phyloP scores from a whole-genome alignment of 2,113 vertebrate species.

The Ochotona curzoniae region DNA sequence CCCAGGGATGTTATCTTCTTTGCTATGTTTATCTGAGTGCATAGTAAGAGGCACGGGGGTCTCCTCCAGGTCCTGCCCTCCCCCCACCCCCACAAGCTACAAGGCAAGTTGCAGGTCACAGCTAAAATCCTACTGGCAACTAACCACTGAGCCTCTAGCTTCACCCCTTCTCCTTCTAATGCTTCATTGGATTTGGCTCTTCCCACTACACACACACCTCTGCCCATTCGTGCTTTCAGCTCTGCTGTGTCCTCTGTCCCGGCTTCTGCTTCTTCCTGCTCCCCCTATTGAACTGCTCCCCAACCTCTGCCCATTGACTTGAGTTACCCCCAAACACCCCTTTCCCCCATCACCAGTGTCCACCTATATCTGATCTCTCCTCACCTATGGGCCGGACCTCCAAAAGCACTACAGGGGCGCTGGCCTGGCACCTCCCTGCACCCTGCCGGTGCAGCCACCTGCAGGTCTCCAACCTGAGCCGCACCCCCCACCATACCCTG shows the following conservation, averaged over 20 bases:
- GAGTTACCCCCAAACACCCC: background rate
- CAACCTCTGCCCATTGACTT: background rate
- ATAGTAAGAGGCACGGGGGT: background rate
- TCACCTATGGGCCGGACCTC: too few species aligned
- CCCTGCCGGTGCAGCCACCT: background rate
- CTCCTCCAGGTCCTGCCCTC: background rate
- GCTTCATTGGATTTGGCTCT: conserved; percentile 43
- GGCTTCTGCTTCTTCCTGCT: background rate
- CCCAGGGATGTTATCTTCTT: background rate
- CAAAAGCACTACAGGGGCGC: background rate
- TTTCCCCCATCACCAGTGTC: background rate
- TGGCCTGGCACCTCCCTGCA: background rate
- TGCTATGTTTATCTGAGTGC: background rate
- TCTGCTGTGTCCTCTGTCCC: conserved; percentile 33
- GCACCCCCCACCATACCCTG: too few species aligned
- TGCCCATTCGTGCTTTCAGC: conserved; percentile 33
- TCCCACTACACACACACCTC: background rate
- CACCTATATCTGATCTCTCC: background rate
- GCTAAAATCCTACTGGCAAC: background rate
- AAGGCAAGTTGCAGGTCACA: conserved; percentile 10
- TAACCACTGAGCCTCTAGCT: conserved; percentile 39
- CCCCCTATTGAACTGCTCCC: background rate
- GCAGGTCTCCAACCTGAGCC: too few species aligned
- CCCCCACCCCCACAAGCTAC: too few species aligned
- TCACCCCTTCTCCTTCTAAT: background rate